Base-by-base conservation (phyloP, 2,888 invertebrate species). In the Volucella bombylans region DNA sequence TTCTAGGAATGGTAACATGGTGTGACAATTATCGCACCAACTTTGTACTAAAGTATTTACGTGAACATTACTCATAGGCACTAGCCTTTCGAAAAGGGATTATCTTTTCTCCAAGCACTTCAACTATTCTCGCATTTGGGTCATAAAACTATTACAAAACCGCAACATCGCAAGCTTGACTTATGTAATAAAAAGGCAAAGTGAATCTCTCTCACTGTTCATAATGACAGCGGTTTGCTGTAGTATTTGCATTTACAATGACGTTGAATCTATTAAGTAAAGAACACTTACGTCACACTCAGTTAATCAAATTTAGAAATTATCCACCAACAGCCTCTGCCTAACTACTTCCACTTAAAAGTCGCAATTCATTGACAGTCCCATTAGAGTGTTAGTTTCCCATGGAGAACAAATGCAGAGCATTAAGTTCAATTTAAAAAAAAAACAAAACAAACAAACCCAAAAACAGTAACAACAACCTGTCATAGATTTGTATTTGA, bases 331-430 rank as follows among this genome's bases (percentile, higher is more conserved):
- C 50, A 15, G 15, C 41, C 12, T 18, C 11, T 11, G 41, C 14
- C 6, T 12, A 50, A 43, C 52, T 38, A 23, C 54, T 15, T 10
- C 39, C 18, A 62, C n/a, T 54, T 45, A n/a, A 45, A 38, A 72
- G 23, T 23, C 11, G 31, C 55, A 73, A 54, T 55, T 54, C 62
- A 55, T 41, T 47, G 10, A n/a, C 50, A 41, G 4, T 23, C 12
- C 10, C 74, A 65, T 74, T 74, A 74, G 64, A 47, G n/a, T 23
- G 55, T 41, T 47, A 55, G 57, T 10, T 64, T 65, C 64, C 49
- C 65, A 67, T 74, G 74, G 57, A 45, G 11, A 43, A 31, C 12
- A 15, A 57, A 69, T 69, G 57, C n/a, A 38, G 38, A 57, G 12
- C 69, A 69, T 69, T 69, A 69, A 49, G 41, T 45, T 31, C 45